Conservation (phyloP, 92 coral and sea anemone species). For the Porites divaricata region DNA sequence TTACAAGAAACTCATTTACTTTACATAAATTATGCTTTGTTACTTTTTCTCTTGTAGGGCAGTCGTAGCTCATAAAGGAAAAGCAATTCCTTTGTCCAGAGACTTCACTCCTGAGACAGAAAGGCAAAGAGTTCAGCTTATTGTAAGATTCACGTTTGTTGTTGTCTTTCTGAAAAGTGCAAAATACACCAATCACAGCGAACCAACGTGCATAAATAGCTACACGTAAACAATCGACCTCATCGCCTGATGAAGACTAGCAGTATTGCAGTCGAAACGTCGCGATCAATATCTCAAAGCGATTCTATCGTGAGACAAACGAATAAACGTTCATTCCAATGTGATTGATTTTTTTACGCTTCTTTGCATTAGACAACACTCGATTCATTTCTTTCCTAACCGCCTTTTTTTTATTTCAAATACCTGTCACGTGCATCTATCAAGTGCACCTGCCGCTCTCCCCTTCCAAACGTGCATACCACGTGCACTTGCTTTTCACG, state of each 20-base stretch:
- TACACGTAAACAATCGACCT: too few species aligned
- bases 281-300: too few species aligned
- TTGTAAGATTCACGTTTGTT: conserved; percentile 64
- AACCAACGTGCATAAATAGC: too few species aligned
- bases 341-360: background rate
- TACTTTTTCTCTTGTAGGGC: too few species aligned
- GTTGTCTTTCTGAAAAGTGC: background rate
- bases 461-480: background rate
- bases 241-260: too few species aligned
- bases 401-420: background rate
- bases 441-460: background rate
- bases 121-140: conserved; percentile 81
- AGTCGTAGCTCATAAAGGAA: conserved; percentile 86
- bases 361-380: background rate
- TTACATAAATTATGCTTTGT: too few species aligned
- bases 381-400: background rate
- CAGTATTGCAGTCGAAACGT: too few species aligned
- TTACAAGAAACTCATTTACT: too few species aligned
- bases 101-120: conserved; percentile 97
- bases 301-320: too few species aligned
- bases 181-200: background rate
- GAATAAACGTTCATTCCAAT: too few species aligned
- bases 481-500: background rate
- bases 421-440: background rate
- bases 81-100: conserved; percentile 81